Evolutionary conservation across 2,113 vertebrate genomes (phyloP), one percentile per base, ranked within the genome.

Genomic region (Falco punctatus): DNA sequence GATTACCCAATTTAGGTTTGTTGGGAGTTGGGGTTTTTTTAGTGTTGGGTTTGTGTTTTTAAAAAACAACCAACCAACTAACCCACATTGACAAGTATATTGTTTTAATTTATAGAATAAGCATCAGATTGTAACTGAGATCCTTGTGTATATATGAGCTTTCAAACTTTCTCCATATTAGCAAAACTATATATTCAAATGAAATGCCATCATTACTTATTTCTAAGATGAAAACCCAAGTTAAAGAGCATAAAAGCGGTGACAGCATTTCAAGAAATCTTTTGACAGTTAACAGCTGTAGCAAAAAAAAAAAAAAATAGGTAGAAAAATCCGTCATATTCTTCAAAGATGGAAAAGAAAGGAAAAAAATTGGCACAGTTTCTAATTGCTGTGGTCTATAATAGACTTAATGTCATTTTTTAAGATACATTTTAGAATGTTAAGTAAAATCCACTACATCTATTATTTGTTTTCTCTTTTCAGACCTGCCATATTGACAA

Each of bases 401-500:
- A 58, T 30, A 82, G 15, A 51, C 26, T 69, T 77, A 74, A 61
- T 2, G 6, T 23, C 0, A 49, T 33, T 92, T 92, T 80, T 80
- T 4, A 81, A 74, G 48, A 80, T 22, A 32, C 3, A 40, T 30
- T 82, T 46, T n/a, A 88, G 55, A 77, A 71, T 22, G 9, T 64
- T 54, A 77, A 86, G 26, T 64, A 67, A 86, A 90, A 28, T 79
- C 22, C 4, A 46, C 65, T 24, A 2, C 33, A 22, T 32, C 48
- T 75, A 54, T 27, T 19, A 23, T 51, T 57, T 84, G 20, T 94
- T 65, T 96, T 93, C 77, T 95, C 33, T 96, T 90, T 97, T 80
- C 90, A 99, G 99, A 77, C 98, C 99, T 54, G 98, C 99, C 44
- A 94, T 98, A 91, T 97, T 98, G 81, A 99, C 98, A 88, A 98